Base-by-base conservation (phyloP, 2,797 vertebrate species). In the Carapus acus region DNA sequence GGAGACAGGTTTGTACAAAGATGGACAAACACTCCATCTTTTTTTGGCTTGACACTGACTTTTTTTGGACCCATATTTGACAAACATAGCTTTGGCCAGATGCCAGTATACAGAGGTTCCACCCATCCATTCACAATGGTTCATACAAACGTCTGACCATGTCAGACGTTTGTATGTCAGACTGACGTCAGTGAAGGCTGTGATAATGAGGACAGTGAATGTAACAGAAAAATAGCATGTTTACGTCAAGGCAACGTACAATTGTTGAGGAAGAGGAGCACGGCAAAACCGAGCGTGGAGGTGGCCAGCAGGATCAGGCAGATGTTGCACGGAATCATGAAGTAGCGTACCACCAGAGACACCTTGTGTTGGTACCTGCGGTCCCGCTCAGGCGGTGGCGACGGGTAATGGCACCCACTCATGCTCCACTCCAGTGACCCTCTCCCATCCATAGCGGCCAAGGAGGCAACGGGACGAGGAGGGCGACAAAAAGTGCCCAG, bases 261-360 rank as follows among this genome's bases (percentile, higher is more conserved):
- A 83, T 93, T 95, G 81, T 93, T 96, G 85, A 98, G 94, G 87
- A 97, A 96, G 49, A 98, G 93, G 43, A 98, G 90, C 59, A 94
- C 92, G 0, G 96, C 95, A 24, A 96, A 93, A 56, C 93, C 94
- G 74, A 98, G 88, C 0, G 93, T 97, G 6, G 93, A 92, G 0
- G 89, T 92, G 69, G 96, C 96, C 88, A 98, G 83, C 65, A 98
- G 92, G 80, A 98, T 97, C 74, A 97, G 88, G 79, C 96, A 98
- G 82, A 94, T 94, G 87, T 97, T 98, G 88, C 96, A 98, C 1
- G 96, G 95, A 69, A 98, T 92, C 93, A 95, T 98, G 80, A 98
- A 94, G 74, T 95, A 97, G 0, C 94, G 91, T 54, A 98, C 94
- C 66, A 97, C 93, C 88, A 96, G 69, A 36, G 96, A 98, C 62